These are phyloP conservation scores for Adrianichthys oophorus DNA, from an alignment of 2,797 vertebrate genomes.

Conservation along the genomic window DNA sequence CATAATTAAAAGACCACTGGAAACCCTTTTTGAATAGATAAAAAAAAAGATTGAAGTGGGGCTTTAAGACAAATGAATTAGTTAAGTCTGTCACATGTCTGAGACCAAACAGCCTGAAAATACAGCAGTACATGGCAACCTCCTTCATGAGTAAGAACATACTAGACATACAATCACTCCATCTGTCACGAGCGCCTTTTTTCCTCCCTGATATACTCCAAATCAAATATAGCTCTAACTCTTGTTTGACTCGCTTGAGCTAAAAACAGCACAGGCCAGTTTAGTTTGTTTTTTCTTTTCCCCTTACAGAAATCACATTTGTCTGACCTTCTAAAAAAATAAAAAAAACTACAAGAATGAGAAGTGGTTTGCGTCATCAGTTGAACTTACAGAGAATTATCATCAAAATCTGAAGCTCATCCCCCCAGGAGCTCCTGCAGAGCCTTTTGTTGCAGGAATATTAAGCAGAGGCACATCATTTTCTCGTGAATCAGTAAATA, in stretches of 20 bases:
- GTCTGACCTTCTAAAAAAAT: neutral
- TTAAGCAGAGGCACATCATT: neutral
- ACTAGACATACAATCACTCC: conserved; percentile 18
- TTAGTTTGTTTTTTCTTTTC: neutral
- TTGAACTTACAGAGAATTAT: neutral
- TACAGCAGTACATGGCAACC: conserved; percentile 5
- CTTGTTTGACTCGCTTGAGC: conserved; percentile 4
- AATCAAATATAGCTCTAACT: conserved; percentile 3
- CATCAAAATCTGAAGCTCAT: too few relatives aligned
- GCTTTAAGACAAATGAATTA: too few relatives aligned
- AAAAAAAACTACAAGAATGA: neutral
- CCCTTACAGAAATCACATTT: conserved; percentile 1
- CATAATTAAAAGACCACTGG: too few relatives aligned
- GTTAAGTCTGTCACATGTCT: neutral
- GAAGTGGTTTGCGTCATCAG: neutral
- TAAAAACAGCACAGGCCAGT: conserved; percentile 7
- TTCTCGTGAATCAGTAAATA: conserved; percentile 6
- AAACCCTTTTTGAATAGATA: too few relatives aligned
- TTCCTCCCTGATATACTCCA: conserved; percentile 17
- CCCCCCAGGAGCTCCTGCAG: neutral
- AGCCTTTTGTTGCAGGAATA: too few relatives aligned
- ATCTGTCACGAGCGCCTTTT: conserved; percentile 14
- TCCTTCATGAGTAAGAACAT: conserved; percentile 18
- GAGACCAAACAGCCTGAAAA: conserved; percentile 5
- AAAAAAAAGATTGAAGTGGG: too few relatives aligned